These are phyloP conservation scores for Macrochelys suwanniensis DNA, from an alignment of 2,797 vertebrate species.

Conservation along the genomic window DNA sequence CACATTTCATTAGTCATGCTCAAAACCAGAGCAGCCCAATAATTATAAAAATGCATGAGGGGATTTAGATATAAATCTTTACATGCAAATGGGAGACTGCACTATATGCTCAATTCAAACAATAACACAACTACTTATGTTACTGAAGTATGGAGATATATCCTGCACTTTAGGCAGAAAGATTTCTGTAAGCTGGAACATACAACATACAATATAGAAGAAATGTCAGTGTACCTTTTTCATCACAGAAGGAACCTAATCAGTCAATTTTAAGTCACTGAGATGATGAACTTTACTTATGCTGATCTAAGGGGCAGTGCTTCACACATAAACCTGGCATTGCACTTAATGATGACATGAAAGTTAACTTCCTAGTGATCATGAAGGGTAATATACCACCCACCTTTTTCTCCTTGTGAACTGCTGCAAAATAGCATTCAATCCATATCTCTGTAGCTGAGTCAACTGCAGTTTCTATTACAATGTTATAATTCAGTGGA, in stretches of 20 bases:
- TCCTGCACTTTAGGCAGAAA: not conserved
- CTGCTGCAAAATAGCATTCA: not conserved
- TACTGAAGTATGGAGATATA: not conserved
- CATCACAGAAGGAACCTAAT: not conserved
- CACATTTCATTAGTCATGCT: conserved; percentile 41
- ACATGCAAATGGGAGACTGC: conserved; percentile 21
- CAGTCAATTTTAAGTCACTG: rapidly evolving
- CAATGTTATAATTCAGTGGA: not conserved
- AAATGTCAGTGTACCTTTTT: not conserved
- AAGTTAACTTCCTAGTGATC: not conserved
- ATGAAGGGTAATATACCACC: not conserved
- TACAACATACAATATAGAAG: not conserved
- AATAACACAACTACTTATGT: conserved; percentile 12
- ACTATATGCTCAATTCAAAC: not conserved
- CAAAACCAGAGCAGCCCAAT: conserved; percentile 31
- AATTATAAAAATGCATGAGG: conserved; percentile 20
- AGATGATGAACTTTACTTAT: not conserved
- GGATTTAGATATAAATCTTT: not conserved
- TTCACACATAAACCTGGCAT: not conserved
- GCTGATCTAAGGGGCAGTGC: not conserved
- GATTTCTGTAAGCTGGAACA: not conserved
- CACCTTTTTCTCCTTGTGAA: not conserved
- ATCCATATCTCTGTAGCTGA: not conserved
- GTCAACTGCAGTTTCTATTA: not conserved
- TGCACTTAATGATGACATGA: not conserved